These are phyloP conservation scores for Pseudopipra pipra DNA, from an alignment of 2,113 vertebrate genomes.

Conservation along the genomic window DNA sequence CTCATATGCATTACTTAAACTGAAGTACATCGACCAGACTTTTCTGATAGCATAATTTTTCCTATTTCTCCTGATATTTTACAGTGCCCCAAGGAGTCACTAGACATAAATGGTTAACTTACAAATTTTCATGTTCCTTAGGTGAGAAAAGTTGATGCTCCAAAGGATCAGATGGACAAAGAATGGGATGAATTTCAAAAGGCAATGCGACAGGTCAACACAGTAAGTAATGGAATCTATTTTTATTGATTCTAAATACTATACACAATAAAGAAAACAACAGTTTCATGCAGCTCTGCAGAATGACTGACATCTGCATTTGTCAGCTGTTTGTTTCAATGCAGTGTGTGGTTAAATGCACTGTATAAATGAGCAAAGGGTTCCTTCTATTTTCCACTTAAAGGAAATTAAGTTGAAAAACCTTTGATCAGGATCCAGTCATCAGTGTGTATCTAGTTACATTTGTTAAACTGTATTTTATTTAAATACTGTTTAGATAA, in stretches of 20 bases:
- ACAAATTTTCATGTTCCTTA: neutral
- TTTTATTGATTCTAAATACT: slow-evolving; percentile 54
- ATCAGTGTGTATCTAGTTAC: neutral
- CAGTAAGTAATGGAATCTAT: slow-evolving; percentile 64
- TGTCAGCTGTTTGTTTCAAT: slow-evolving; percentile 35
- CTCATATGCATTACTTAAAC: neutral
- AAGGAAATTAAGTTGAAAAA: neutral
- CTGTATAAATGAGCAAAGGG: slow-evolving; percentile 56
- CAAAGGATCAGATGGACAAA: slow-evolving; percentile 96
- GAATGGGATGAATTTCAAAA: slow-evolving; percentile 99
- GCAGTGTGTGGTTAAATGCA: slow-evolving; percentile 35
- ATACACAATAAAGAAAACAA: slow-evolving; percentile 52
- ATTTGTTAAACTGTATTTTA: neutral
- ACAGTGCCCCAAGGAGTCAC: neutral
- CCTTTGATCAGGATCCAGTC: neutral
- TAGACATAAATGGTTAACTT: neutral
- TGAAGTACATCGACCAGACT: neutral
- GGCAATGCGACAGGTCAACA: slow-evolving; percentile 94
- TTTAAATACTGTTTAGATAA: neutral
- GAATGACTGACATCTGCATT: slow-evolving; percentile 46
- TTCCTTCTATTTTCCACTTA: neutral
- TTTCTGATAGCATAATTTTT: neutral
- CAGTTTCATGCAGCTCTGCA: slow-evolving; percentile 60
- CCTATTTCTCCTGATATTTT: neutral
- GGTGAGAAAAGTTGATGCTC: slow-evolving; percentile 94